Evolutionary conservation across 2,888 invertebrate genomes (phyloP).

Genomic region (Heliconius ismenius): DNA sequence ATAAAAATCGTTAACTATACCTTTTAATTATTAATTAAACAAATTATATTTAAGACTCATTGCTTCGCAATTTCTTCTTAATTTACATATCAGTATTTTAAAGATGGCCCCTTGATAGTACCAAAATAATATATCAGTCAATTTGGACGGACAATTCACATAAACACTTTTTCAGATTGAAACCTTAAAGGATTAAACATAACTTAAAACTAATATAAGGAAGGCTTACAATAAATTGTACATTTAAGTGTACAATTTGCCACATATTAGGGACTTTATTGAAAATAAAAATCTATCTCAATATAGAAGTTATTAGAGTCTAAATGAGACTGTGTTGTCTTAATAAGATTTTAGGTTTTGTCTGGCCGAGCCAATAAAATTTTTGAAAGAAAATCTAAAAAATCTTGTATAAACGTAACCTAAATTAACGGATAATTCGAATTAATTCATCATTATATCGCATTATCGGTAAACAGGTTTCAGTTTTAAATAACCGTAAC

Average conservation of each 20-base stretch:
- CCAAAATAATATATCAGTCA: constrained; percentile 65
- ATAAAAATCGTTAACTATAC: not conserved
- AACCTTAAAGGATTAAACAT: constrained; percentile 33
- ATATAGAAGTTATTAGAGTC: not conserved
- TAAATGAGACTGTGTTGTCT: too few species aligned
- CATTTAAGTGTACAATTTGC: too few species aligned
- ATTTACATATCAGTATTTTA: not conserved
- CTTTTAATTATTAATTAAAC: too few species aligned
- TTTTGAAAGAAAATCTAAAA: too few species aligned
- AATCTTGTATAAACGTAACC: too few species aligned
- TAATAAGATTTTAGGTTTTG: not conserved
- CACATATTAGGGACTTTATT: not conserved
- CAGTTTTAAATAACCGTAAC: too few species aligned
- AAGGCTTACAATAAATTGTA: constrained; percentile 44
- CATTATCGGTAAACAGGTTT: too few species aligned
- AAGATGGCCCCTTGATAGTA: constrained; percentile 36
- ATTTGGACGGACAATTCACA: constrained; percentile 67
- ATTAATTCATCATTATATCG: too few species aligned
- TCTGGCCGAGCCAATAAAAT: not conserved
- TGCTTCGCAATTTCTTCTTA: constrained; percentile 4
- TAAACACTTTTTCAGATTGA: constrained; percentile 41
- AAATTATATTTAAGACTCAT: not conserved
- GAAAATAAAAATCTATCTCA: not conserved
- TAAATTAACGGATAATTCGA: too few species aligned
- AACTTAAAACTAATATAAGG: constrained; percentile 44